Percentiles rank a stretch among this genome's conserved stretches.
These are phyloP conservation scores for Copsychus sechellarum DNA, from an alignment of 2,113 vertebrate species.

Conservation along the genomic window DNA sequence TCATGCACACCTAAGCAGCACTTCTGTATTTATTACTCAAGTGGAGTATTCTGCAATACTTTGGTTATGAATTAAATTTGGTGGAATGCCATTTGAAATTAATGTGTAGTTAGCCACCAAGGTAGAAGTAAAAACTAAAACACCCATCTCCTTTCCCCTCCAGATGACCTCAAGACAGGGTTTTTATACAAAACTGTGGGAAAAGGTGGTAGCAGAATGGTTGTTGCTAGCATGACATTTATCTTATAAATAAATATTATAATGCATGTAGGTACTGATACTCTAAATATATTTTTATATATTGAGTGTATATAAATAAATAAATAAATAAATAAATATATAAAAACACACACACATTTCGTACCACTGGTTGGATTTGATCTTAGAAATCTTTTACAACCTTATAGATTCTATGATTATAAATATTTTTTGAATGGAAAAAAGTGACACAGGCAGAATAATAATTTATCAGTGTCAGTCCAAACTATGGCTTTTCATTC, in stretches of 20 bases:
- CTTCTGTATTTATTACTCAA: neutral
- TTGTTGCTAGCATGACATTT: neutral
- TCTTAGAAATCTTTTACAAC: neutral
- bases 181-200: neutral
- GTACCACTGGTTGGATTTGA: neutral
- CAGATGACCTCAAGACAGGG: neutral
- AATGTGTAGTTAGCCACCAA: neutral
- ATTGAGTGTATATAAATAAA: neutral
- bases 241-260: too few relatives aligned
- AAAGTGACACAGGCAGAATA: neutral
- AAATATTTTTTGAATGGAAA: neutral
- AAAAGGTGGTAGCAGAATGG: neutral
- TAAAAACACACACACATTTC: neutral
- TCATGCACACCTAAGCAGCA: neutral
- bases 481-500: neutral
- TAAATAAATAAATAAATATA: neutral
- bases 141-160: rapidly evolving
- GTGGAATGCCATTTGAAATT: neutral
- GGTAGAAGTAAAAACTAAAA: neutral
- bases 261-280: neutral
- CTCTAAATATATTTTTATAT: neutral
- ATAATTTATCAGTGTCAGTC: neutral
- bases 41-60: neutral
- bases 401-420: neutral
- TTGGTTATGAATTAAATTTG: neutral